Evolutionary conservation across 2,113 vertebrate species (phyloP), one percentile per base, ranked within the genome.

Genomic region (crab-eating macaque (Macaca fascicularis)): DNA sequence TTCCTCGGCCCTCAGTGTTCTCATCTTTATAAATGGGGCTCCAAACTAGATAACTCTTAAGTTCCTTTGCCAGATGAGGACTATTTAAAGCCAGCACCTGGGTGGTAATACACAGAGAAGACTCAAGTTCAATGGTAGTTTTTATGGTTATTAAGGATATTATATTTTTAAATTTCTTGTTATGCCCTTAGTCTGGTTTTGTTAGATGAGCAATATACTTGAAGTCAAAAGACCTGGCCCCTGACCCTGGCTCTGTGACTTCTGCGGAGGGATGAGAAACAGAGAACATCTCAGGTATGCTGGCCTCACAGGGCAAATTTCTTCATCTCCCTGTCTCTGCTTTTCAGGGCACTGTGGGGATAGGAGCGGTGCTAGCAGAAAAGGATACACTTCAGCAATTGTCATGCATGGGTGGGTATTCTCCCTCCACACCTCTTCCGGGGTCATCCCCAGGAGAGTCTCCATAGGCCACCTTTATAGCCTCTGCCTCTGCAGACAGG

Each of bases 321-420:
- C 17, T 67, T 69, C 30, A 1, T 35, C 27, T 61, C 2, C 70
- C 14, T 12, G 0, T 27, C 40, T 40, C 45, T 35, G 22, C 32
- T 85, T 81, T 50, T n/a, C 17, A 52, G 48, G 10, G 8, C 13
- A 27, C 59, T 5, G 8, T 38, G 74, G 20, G 74, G 17, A 79
- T 20, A 82, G 7, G 2, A 57, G n/a, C 2, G 3, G 5, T n/a
- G 20, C 30, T 25, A 52, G 43, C 3, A 8, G 14, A 43, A 78
- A 25, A 81, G 45, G 19, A 43, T 30, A 43, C 6, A 17, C 2
- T 67, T 23, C 43, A 52, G 3, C 57, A 14, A 2, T 2, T 1
- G 12, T 91, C n/a, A 20, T 32, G 48, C 20, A 38, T 2, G 8
- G 5, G 2, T 6, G 1, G 7, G 0, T 61, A 3, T 38, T 13